A percentile compares a stretch with the other conserved stretches of the same genome.
phyloP scores from a whole-genome alignment of 2,888 invertebrate species.

The Aphidius colemani region DNA sequence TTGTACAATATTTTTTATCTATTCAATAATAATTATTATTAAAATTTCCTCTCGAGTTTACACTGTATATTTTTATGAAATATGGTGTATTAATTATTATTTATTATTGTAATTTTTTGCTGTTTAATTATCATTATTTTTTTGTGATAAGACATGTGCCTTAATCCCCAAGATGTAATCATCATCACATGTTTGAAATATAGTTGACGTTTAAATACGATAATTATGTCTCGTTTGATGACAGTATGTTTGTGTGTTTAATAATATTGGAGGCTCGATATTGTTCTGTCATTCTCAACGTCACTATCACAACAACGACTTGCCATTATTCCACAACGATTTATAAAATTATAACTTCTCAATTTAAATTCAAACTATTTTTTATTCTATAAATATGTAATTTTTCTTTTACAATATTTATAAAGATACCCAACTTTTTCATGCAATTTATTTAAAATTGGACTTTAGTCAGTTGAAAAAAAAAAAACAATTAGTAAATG shows the following conservation, averaged over 20 bases:
- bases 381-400: neutral
- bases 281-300: conserved; percentile 28
- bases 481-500: too few relatives aligned
- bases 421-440: neutral
- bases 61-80: too few relatives aligned
- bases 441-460: neutral
- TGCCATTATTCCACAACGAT: neutral
- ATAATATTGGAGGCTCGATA: conserved; percentile 29
- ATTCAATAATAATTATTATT: too few relatives aligned
- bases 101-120: too few relatives aligned
- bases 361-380: neutral
- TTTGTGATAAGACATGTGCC: conserved; percentile 3
- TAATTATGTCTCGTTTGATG: neutral
- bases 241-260: conserved; percentile 2
- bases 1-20: too few relatives aligned
- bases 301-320: conserved; percentile 10
- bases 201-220: conserved; percentile 17
- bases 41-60: too few relatives aligned
- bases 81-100: too few relatives aligned
- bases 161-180: conserved; percentile 5
- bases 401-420: too few relatives aligned
- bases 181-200: conserved; percentile 6
- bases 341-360: neutral
- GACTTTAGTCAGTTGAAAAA: too few relatives aligned
- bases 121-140: neutral